Evolutionary conservation across 2,888 invertebrate species (phyloP).

Genomic region (Lampropteryx suffumata): DNA sequence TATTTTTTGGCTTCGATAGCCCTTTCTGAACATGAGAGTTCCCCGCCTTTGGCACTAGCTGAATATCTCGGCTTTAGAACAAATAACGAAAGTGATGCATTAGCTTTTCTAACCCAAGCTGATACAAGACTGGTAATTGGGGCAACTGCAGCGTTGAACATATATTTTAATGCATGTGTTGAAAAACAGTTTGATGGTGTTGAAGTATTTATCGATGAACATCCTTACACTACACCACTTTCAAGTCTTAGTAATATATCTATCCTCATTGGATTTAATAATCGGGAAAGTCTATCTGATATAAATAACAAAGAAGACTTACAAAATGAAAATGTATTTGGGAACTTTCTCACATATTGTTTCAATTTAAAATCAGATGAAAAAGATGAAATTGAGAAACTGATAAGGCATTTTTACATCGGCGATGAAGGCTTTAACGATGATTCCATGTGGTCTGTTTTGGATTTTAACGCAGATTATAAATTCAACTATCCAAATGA

Average conservation of each 20-base stretch:
- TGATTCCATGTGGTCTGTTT: constrained; percentile 33
- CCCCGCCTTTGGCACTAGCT: constrained; percentile 45
- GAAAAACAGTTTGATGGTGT: constrained; percentile 45
- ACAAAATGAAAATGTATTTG: constrained; percentile 28
- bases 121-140: constrained; percentile 47
- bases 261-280: constrained; percentile 46
- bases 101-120: constrained; percentile 45
- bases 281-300: constrained; percentile 34
- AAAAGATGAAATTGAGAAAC: constrained; percentile 37
- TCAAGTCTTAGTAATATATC: constrained; percentile 37
- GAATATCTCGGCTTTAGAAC: constrained; percentile 46
- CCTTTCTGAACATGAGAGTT: constrained; percentile 38
- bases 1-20: constrained; percentile 35
- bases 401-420: constrained; percentile 53
- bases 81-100: constrained; percentile 41
- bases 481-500: constrained; percentile 42
- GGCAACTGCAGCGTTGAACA: constrained; percentile 35
- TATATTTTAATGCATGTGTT: constrained; percentile 46
- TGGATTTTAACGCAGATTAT: constrained; percentile 50
- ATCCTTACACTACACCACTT: constrained; percentile 40
- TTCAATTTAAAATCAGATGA: constrained; percentile 42
- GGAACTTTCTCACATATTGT: constrained; percentile 24
- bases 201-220: constrained; percentile 43
- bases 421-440: constrained; percentile 47
- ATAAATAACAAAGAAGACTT: constrained; percentile 23